Percentiles rank a stretch among this genome's conserved stretches.
phyloP scores from a whole-genome alignment of 2,888 invertebrate species.

The Meteorus colon region DNA sequence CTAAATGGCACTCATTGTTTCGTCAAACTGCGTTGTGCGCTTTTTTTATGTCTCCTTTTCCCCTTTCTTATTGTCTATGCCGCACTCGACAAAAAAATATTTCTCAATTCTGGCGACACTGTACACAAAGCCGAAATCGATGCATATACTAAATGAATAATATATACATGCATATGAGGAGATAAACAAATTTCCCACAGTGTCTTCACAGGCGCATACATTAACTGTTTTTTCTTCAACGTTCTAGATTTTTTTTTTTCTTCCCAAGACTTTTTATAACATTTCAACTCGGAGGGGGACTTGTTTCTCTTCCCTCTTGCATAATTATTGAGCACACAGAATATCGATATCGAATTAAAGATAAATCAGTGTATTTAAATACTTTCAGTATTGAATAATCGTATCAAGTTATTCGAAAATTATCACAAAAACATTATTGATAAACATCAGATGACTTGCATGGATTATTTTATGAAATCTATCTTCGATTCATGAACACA shows the following conservation, averaged over 20 bases:
- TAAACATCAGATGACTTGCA: too few species aligned
- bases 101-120: neutral
- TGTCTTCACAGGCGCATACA: constrained; percentile 35
- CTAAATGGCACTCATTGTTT: neutral
- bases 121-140: constrained; percentile 27
- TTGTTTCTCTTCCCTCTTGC: constrained; percentile 23
- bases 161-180: neutral
- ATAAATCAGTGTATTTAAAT: too few species aligned
- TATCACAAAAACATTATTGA: too few species aligned
- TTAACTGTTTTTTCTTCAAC: constrained; percentile 32
- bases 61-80: neutral
- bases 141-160: neutral
- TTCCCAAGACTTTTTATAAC: constrained; percentile 1
- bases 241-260: constrained; percentile 33
- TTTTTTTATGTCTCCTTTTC: neutral
- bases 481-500: too few species aligned
- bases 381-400: too few species aligned
- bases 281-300: constrained; percentile 18
- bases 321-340: neutral
- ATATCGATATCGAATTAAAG: too few species aligned
- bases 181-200: constrained; percentile 39
- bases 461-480: too few species aligned
- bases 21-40: neutral
- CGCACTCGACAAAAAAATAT: neutral
- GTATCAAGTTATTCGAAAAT: too few species aligned